These are phyloP conservation scores for Albula glossodonta DNA, from an alignment of 2,113 vertebrate species.

Conservation along the genomic window DNA sequence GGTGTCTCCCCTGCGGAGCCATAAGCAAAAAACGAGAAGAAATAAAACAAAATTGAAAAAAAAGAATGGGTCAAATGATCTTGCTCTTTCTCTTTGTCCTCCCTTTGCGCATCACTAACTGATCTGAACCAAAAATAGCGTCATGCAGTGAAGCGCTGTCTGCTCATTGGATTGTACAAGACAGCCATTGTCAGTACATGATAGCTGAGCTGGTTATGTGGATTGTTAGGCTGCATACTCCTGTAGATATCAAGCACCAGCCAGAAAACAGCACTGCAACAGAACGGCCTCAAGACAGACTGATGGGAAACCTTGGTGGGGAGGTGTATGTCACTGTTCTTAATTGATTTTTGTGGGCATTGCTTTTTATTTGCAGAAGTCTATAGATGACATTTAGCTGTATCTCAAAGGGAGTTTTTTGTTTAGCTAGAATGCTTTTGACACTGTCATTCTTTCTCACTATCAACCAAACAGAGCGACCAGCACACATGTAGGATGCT, in stretches of 20 bases:
- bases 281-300: not conserved
- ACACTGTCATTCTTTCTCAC: not conserved
- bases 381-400: not conserved
- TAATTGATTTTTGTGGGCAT: too few species aligned
- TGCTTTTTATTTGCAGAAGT: too few species aligned
- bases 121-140: not conserved
- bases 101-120: not conserved
- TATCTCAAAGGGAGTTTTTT: not conserved
- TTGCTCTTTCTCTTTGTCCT: not conserved
- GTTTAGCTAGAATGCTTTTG: not conserved
- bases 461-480: not conserved
- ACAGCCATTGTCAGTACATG: not conserved
- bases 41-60: not conserved
- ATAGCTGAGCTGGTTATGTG: not conserved
- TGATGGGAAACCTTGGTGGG: not conserved
- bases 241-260: not conserved
- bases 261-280: not conserved
- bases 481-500: not conserved
- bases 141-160: not conserved
- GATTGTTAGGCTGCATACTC: not conserved
- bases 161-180: not conserved
- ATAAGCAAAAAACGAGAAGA: not conserved
- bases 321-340: too few species aligned
- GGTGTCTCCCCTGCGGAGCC: not conserved
- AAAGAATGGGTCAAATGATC: not conserved